Evolutionary conservation across 1,140 invertebrate genomes (phyloP).

Genomic region (Neotoxoptera formosana): DNA sequence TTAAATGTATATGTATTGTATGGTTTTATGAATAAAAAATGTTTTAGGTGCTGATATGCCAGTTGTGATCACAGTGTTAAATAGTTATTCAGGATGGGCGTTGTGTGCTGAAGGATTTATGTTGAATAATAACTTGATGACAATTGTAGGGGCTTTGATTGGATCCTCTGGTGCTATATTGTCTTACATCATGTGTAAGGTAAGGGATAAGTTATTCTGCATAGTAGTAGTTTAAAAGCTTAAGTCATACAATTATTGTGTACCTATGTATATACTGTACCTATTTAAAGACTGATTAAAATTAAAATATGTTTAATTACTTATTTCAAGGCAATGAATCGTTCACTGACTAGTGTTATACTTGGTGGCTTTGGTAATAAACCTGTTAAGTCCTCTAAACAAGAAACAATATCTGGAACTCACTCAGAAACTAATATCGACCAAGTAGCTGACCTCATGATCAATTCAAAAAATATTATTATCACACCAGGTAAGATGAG

Average conservation of each 20-base stretch:
- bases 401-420: slow-evolving; percentile 80
- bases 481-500: slow-evolving; percentile 76
- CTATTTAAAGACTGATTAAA: neutral
- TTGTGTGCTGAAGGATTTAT: slow-evolving; percentile 91
- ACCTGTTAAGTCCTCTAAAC: slow-evolving; percentile 73
- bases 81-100: slow-evolving; percentile 85
- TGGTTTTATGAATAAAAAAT: neutral
- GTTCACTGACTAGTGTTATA: slow-evolving; percentile 88
- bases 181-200: slow-evolving; percentile 95
- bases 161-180: slow-evolving; percentile 91
- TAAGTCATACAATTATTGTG: neutral
- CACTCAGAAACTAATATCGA: slow-evolving; percentile 84
- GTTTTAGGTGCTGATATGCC: slow-evolving; percentile 86
- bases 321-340: slow-evolving; percentile 83
- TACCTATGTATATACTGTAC: too few species aligned
- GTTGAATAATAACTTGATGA: slow-evolving; percentile 93
- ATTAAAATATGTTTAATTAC: slow-evolving; percentile 11
- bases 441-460: slow-evolving; percentile 78
- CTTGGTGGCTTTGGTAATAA: slow-evolving; percentile 86
- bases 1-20: neutral
- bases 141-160: slow-evolving; percentile 89
- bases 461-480: slow-evolving; percentile 83
- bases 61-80: slow-evolving; percentile 90
- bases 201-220: slow-evolving; percentile 62
- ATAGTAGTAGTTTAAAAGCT: neutral